Evolutionary conservation across 2,797 vertebrate species (phyloP), one percentile per base, ranked within the genome.

Genomic region (Falco biarmicus): DNA sequence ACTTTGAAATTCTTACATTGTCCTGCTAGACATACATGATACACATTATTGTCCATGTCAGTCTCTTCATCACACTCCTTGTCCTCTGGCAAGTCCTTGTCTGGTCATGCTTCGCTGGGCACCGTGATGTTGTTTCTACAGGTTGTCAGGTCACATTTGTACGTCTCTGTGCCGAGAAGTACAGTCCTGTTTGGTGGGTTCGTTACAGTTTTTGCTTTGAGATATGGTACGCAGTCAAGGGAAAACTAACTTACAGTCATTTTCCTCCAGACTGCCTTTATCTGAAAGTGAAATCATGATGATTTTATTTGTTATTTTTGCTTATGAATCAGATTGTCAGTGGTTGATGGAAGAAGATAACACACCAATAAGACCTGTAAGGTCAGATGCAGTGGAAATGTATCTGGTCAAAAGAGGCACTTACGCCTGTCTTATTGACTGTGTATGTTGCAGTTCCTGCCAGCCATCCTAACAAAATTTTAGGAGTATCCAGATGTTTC

Each of bases 71-170:
- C 69, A 66, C 84, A 25, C 48, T 89, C 0, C 0, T 9, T 60
- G 68, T 95, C 76, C 84, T 80, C 84, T 96, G 94, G 83, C 91
- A 86, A 92, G 89, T 71, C 89, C 84, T 63, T 95, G 91, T 90
- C 84, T 1, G 4, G 3, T 81, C 65, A 28, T 89, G 95, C 92
- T 96, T 96, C 10, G 2, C 21, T 87, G 80, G 81, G 16, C 68
- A 57, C 66, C 68, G 45, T 90, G 86, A 89, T 83, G 94, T 53
- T 97, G 61, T 88, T 96, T 73, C 73, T 84, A 51, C 87, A 71
- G 53, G 76, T 91, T 96, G 96, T 95, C 95, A 92, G 87, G 61
- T 95, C 81, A 43, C 84, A 61, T 96, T 87, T 96, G 69, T 71
- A 84, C 85, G 69, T 88, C 83, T 93, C 43, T 16, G 29, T 50